Conservation (phyloP, 2,113 vertebrate genomes). For the Burhinus oedicnemus region DNA sequence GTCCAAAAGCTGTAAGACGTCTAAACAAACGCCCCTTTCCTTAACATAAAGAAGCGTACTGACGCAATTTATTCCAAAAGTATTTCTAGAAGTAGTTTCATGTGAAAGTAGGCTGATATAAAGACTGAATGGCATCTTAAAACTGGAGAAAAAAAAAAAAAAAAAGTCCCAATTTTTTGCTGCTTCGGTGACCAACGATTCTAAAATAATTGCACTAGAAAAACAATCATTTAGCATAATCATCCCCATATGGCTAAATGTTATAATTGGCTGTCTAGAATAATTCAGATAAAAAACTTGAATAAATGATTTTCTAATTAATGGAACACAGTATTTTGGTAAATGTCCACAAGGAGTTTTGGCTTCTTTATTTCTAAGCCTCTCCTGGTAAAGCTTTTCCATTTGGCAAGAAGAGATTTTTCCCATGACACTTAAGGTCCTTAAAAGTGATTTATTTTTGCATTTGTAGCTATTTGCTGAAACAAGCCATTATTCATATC, state of each 20-base stretch:
- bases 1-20: not conserved
- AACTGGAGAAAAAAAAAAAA: not conserved
- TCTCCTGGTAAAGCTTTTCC: not conserved
- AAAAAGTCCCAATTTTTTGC: not conserved
- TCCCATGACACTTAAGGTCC: not conserved
- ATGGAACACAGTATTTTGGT: not conserved
- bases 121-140: not conserved
- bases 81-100: not conserved
- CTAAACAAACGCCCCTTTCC: not conserved
- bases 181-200: not conserved
- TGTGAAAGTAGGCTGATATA: not conserved
- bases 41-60: not conserved
- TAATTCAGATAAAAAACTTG: not conserved
- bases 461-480: not conserved
- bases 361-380: not conserved
- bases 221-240: not conserved
- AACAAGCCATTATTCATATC: not conserved
- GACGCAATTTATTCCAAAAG: not conserved
- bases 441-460: not conserved
- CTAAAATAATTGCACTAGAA: not conserved
- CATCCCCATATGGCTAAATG: not conserved
- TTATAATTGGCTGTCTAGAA: not conserved
- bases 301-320: not conserved
- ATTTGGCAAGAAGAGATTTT: not conserved
- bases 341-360: not conserved